Evolutionary conservation across 2,797 vertebrate species (phyloP).

Genomic region (Amblyopsis hoosieri): DNA sequence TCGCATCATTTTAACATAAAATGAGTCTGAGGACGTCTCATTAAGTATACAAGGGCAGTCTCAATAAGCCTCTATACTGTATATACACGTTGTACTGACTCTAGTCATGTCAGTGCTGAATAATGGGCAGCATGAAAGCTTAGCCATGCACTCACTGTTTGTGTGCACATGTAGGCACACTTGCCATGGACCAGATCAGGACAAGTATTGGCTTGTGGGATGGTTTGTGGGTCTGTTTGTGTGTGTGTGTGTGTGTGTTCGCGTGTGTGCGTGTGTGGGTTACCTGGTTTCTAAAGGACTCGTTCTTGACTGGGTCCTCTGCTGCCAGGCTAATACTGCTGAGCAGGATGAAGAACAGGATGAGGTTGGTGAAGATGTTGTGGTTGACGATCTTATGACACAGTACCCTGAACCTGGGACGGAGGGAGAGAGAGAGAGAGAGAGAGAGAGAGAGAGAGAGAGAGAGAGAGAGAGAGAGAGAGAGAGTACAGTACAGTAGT

Average conservation of each 20-base stretch:
- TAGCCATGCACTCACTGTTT: not conserved
- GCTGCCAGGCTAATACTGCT: constrained; percentile 98
- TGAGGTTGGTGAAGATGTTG: constrained; percentile 99
- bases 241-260: not conserved
- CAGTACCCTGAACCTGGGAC: constrained; percentile 89
- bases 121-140: constrained; percentile 25
- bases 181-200: not conserved
- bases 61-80: constrained; percentile 22
- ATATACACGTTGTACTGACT: constrained; percentile 35
- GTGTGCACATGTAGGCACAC: constrained; percentile 7
- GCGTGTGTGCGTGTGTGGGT: not conserved
- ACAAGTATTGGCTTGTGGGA: not conserved
- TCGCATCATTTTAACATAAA: constrained; percentile 38
- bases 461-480: constrained; percentile 15
- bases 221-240: not conserved
- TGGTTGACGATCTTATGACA: constrained; percentile 98
- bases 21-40: constrained; percentile 42
- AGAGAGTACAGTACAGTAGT: not conserved
- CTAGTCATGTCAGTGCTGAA: constrained; percentile 50
- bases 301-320: constrained; percentile 92
- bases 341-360: constrained; percentile 99
- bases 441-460: constrained; percentile 16
- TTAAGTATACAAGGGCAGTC: constrained; percentile 35
- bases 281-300: constrained; percentile 94
- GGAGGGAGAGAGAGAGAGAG: constrained; percentile 6